Evolutionary conservation across 2,888 invertebrate species (phyloP).

Genomic region (Pseudeuparius sepicola): DNA sequence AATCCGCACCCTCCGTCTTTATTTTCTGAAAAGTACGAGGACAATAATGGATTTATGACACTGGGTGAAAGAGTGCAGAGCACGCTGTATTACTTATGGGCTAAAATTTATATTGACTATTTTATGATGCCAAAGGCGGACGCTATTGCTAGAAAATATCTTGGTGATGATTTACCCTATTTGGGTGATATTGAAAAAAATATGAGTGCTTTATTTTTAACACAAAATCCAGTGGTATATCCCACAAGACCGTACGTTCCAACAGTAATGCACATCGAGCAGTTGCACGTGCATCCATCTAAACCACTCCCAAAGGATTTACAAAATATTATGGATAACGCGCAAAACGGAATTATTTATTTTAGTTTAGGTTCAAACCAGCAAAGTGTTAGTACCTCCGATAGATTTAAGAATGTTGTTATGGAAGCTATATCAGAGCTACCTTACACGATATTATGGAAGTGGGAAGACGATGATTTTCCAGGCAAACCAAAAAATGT

Average conservation of each 20-base stretch:
- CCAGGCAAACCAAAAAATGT: constrained; percentile 36
- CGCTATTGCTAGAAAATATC: constrained; percentile 29
- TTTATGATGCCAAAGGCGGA: constrained; percentile 27
- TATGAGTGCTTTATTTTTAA: constrained; percentile 31
- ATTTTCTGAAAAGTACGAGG: constrained; percentile 30
- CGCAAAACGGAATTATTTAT: constrained; percentile 35
- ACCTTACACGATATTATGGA: constrained; percentile 39
- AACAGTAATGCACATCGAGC: constrained; percentile 29
- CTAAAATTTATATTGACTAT: constrained; percentile 24
- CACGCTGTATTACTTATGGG: constrained; percentile 27
- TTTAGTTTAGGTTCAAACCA: constrained; percentile 40
- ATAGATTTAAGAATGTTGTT: constrained; percentile 30
- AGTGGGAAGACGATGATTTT: constrained; percentile 36
- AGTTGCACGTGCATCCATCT: constrained; percentile 28
- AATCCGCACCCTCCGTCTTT: constrained; percentile 27
- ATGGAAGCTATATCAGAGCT: constrained; percentile 35
- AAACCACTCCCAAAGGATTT: constrained; percentile 34
- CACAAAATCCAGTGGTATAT: constrained; percentile 32
- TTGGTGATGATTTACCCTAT: constrained; percentile 33
- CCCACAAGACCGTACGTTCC: constrained; percentile 31
- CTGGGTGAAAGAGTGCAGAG: constrained; percentile 34
- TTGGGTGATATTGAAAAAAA: constrained; percentile 31
- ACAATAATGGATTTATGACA: constrained; percentile 32
- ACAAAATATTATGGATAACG: constrained; percentile 31
- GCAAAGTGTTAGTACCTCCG: constrained; percentile 33